Evolutionary conservation across 1,140 invertebrate species (phyloP), one percentile per base, ranked within the genome.

Genomic region (Macrobrachium rosenbergii): DNA sequence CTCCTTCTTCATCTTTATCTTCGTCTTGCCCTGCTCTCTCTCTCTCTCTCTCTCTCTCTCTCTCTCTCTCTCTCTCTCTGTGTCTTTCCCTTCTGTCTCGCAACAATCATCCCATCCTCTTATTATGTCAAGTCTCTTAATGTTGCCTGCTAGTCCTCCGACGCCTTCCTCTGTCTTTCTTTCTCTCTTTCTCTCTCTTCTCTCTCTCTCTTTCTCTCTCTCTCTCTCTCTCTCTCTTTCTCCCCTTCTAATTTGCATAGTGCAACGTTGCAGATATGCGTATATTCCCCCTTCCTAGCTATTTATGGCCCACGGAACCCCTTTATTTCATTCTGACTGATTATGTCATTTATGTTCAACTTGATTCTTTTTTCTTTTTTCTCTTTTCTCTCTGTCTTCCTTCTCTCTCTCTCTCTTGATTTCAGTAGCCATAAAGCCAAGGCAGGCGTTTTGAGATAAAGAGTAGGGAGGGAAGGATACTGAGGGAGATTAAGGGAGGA

Each of bases 311-410:
- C 84, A 59, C 52, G 52, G 52, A 81, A 79, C 80, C 84, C 78
- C 84, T 87, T 81, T 87, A 80, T 87, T 87, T 87, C 84, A 87
- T 87, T 79, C 84, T 87, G 77, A 87, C 63, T 87, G 77, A 87
- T 87, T 82, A 87, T 87, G 84, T 87, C 84, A 87, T 87, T 81
- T 87, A 87, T 87, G 84, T 87, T 37, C 69, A 62, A 82, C 52
- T 75, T 63, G 59, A 37, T 58, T 78, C 79, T 60, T 85, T 23
- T 79, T 62, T 60, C 75, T n/a, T 16, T 72, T 28, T 78, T 6
- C 64, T 43, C 72, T 17, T 60, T 52, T 62, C 60, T 21, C 37
- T 80, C 59, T 62, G 16, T 16, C 60, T 23, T 60, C 60, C 12
- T 11, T 60, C 58, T 59, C 28, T 75, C 72, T 37, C 45, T 21